phyloP scores from a whole-genome alignment of 2,113 vertebrate genomes.

The Microcebus jonahi region DNA sequence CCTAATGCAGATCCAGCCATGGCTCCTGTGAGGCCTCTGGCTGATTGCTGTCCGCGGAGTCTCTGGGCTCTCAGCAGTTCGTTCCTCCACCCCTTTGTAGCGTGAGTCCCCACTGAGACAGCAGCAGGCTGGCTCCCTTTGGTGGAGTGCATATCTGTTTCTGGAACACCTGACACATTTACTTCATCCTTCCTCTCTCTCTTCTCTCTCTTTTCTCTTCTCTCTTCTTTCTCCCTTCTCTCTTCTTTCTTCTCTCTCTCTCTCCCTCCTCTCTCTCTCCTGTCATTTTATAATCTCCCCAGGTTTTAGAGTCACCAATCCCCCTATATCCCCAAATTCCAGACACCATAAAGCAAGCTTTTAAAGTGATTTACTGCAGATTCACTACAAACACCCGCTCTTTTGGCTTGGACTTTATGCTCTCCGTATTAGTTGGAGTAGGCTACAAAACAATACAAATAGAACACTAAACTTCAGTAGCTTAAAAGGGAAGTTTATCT shows the following conservation, averaged over 20 bases:
- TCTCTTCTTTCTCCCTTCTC: too few species aligned
- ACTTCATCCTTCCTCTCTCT: too few species aligned
- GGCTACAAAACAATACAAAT: not conserved
- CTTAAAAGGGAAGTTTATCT: not conserved
- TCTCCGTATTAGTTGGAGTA: not conserved
- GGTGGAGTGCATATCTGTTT: not conserved
- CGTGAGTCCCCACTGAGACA: not conserved
- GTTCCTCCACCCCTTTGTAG: not conserved
- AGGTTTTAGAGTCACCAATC: not conserved
- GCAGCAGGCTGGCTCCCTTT: not conserved
- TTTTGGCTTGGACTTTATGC: not conserved
- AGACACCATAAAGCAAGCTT: not conserved
- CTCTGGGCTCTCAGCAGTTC: not conserved
- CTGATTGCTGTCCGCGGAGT: too few species aligned
- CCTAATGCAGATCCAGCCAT: not conserved
- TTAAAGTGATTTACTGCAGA: not conserved
- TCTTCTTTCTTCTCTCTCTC: not conserved
- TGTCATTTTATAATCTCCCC: not conserved
- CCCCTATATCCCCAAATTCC: not conserved
- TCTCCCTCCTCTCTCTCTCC: not conserved
- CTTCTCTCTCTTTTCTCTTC: not conserved
- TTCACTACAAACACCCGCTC: not conserved
- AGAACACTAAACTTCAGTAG: not conserved
- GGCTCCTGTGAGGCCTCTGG: not conserved
- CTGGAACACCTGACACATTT: not conserved